phyloP scores from a whole-genome alignment of 1,140 invertebrate species.

The Brachionus rotundiformis region DNA sequence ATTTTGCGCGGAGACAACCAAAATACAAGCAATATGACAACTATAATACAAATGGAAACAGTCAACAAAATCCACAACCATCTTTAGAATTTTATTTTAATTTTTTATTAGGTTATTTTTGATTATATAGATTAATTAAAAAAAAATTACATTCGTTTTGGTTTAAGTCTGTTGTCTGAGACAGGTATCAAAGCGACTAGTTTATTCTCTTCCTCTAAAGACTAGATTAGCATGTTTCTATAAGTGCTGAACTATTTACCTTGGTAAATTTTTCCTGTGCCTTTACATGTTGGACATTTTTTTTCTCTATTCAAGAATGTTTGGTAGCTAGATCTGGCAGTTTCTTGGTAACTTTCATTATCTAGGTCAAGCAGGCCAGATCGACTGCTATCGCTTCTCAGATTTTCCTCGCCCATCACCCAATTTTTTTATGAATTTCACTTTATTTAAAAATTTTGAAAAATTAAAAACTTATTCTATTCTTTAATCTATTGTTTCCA shows the following conservation, averaged over 20 bases:
- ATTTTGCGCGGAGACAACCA: constrained; percentile 5
- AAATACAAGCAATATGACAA: constrained; percentile 11
- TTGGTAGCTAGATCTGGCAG: neutral
- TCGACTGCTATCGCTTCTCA: neutral
- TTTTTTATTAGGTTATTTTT: too few relatives aligned
- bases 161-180: constrained; percentile 39
- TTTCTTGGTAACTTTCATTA: neutral
- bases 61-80: constrained; percentile 45
- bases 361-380: neutral
- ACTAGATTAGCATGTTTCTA: neutral
- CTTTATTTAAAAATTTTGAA: neutral
- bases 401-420: neutral
- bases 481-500: neutral
- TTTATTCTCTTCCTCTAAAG: constrained; percentile 36
- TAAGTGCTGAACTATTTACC: neutral
- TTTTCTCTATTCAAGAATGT: neutral
- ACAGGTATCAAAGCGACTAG: constrained; percentile 45
- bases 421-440: neutral
- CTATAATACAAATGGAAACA: neutral
- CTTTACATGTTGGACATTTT: constrained; percentile 49
- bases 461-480: neutral
- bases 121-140: too few relatives aligned
- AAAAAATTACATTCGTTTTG: constrained; percentile 43
- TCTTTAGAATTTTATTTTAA: neutral
- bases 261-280: constrained; percentile 40